These are phyloP conservation scores for Temnothorax nylanderi DNA, from an alignment of 1,140 invertebrate genomes.

Conservation along the genomic window DNA sequence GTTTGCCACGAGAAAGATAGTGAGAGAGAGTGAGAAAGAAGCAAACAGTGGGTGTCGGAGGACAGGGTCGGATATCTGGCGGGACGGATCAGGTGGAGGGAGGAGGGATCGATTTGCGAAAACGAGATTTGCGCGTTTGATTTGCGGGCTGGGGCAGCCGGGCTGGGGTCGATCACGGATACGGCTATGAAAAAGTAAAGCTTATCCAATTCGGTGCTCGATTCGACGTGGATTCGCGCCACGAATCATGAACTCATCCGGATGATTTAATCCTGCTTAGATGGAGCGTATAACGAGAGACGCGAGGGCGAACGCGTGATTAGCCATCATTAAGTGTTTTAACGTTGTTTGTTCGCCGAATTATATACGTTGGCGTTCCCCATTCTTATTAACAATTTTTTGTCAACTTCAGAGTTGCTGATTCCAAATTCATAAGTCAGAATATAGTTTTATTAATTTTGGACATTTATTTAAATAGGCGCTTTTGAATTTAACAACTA, in stretches of 20 bases:
- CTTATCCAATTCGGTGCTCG: conserved; percentile 55
- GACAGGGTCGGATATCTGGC: conserved; percentile 36
- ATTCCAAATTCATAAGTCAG: neutral
- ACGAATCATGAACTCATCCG: conserved; percentile 36
- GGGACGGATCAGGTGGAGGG: neutral
- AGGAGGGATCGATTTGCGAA: conserved; percentile 60
- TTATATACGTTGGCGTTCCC: neutral
- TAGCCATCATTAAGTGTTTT: neutral
- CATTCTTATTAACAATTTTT: neutral
- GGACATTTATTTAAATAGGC: neutral
- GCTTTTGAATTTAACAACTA: neutral
- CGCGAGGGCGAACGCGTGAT: neutral
- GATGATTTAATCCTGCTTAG: conserved; percentile 55
- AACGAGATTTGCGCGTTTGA: conserved; percentile 70
- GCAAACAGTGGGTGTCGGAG: conserved; percentile 1
- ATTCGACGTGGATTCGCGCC: conserved; percentile 26
- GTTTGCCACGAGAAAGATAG: neutral
- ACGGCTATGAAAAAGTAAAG: conserved; percentile 63
- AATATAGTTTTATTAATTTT: neutral
- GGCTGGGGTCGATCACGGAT: conserved; percentile 51
- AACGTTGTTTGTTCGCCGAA: neutral
- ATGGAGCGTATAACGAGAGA: neutral
- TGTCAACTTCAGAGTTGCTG: neutral
- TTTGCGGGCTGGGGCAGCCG: conserved; percentile 54
- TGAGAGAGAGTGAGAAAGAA: conserved; percentile 8